Conservation (phyloP, 2,113 vertebrate genomes). For the Alexandromys fortis region DNA sequence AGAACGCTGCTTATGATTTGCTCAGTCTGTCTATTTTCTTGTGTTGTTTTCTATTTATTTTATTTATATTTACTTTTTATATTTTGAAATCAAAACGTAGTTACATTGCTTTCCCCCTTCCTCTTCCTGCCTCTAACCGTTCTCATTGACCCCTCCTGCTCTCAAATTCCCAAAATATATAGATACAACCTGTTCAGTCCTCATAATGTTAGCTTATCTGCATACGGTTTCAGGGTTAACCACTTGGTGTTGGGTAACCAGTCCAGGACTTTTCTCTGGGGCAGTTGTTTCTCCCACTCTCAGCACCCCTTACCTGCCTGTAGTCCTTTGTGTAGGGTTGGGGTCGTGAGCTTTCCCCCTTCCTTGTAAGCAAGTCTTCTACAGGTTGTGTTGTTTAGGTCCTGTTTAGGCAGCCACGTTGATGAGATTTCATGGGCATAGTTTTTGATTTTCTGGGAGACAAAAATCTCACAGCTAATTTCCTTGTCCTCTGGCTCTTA, state of each 20-base stretch:
- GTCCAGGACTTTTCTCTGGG: no score
- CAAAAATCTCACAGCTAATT: not conserved
- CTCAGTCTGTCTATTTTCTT: not conserved
- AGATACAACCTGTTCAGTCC: not conserved
- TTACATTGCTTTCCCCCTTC: not conserved
- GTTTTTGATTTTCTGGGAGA: not conserved
- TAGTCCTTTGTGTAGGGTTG: not conserved
- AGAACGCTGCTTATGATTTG: not conserved
- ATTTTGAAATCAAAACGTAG: not conserved
- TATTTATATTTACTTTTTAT: not conserved
- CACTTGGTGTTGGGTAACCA: not conserved
- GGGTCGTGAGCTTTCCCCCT: not conserved
- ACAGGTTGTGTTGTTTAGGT: not conserved
- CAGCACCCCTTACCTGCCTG: not conserved
- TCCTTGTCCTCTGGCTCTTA: not conserved
- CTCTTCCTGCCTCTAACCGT: not conserved
- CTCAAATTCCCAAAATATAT: not conserved
- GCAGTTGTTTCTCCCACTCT: not conserved
- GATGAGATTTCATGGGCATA: not conserved
- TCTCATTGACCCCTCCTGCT: not conserved
- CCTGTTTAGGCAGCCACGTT: not conserved
- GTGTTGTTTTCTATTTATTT: not conserved
- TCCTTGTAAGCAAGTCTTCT: not conserved
- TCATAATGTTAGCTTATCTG: not conserved
- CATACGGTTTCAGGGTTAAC: not conserved